Conservation (phyloP, 2,797 vertebrate species). For the Amphiprion clarkii region DNA sequence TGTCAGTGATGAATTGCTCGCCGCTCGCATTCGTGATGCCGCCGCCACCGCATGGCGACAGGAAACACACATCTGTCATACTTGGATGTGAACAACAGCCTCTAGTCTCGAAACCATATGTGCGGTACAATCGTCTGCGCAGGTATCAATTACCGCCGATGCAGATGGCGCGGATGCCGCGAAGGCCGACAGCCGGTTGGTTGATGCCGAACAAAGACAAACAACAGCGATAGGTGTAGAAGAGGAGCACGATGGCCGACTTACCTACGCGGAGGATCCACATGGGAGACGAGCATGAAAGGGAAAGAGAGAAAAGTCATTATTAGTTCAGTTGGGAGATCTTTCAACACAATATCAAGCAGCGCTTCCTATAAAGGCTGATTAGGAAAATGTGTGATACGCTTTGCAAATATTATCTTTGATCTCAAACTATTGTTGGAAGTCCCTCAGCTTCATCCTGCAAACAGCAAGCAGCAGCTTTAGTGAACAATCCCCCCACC, state of each 20-base stretch:
- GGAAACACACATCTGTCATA: conserved; percentile 60
- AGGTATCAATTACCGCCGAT: conserved; percentile 45
- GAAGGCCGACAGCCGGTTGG: conserved; percentile 38
- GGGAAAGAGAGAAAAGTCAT: conserved; percentile 37
- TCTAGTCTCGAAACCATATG: conserved; percentile 32
- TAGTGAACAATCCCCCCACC: conserved; percentile 9
- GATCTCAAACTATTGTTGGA: conserved; percentile 49
- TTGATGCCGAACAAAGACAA: conserved; percentile 27
- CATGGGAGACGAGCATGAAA: conserved; percentile 53
- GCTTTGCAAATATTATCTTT: conserved; percentile 45
- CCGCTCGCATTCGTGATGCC: conserved; percentile 31
- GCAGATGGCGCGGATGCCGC: conserved; percentile 53
- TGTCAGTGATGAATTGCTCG: conserved; percentile 61
- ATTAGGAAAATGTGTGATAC: conserved; percentile 38
- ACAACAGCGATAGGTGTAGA: not conserved
- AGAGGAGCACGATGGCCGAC: conserved; percentile 39
- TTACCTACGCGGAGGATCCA: conserved; percentile 73
- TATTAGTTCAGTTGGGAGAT: conserved; percentile 48
- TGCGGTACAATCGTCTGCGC: conserved; percentile 14
- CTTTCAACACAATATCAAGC: conserved; percentile 36
- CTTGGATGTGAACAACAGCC: conserved; percentile 25
- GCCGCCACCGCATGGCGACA: conserved; percentile 32
- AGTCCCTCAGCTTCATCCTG: conserved; percentile 50
- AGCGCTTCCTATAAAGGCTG: conserved; percentile 3
- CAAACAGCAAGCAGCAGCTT: conserved; percentile 32